These are phyloP conservation scores for Festucalex cinctus DNA, from an alignment of 2,113 vertebrate species.

Conservation along the genomic window DNA sequence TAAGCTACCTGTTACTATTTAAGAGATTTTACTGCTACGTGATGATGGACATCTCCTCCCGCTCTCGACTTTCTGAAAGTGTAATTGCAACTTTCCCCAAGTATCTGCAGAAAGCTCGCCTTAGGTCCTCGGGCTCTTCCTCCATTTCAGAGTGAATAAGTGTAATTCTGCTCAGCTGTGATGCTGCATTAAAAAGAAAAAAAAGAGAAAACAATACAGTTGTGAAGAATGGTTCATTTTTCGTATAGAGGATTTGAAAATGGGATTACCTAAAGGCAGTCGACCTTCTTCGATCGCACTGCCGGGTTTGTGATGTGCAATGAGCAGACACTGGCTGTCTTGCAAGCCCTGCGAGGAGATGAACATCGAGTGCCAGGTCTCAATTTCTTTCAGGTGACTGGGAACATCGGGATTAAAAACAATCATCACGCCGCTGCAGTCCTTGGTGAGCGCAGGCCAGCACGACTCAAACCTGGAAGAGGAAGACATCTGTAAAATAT, in stretches of 20 bases:
- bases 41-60: slow-evolving; percentile 93
- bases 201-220: not conserved
- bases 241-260: not conserved
- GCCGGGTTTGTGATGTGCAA: slow-evolving; percentile 93
- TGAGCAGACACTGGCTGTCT: slow-evolving; percentile 85
- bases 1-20: not conserved
- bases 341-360: slow-evolving; percentile 83
- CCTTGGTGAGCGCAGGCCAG: slow-evolving; percentile 93
- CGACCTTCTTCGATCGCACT: slow-evolving; percentile 61
- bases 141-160: slow-evolving; percentile 90
- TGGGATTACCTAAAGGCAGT: slow-evolving; percentile 77
- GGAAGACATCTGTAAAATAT: not conserved
- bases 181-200: slow-evolving; percentile 66
- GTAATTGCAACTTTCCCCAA: slow-evolving; percentile 78
- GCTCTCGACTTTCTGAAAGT: slow-evolving; percentile 87
- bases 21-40: slow-evolving; percentile 57
- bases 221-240: not conserved
- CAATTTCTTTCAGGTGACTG: slow-evolving; percentile 87
- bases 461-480: slow-evolving; percentile 86
- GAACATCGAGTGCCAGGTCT: slow-evolving; percentile 86
- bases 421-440: slow-evolving; percentile 86
- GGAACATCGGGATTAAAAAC: slow-evolving; percentile 88
- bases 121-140: slow-evolving; percentile 87
- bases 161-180: slow-evolving; percentile 79
- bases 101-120: slow-evolving; percentile 82